Conservation (phyloP, 2,888 invertebrate genomes). For the Epiblema foenella region DNA sequence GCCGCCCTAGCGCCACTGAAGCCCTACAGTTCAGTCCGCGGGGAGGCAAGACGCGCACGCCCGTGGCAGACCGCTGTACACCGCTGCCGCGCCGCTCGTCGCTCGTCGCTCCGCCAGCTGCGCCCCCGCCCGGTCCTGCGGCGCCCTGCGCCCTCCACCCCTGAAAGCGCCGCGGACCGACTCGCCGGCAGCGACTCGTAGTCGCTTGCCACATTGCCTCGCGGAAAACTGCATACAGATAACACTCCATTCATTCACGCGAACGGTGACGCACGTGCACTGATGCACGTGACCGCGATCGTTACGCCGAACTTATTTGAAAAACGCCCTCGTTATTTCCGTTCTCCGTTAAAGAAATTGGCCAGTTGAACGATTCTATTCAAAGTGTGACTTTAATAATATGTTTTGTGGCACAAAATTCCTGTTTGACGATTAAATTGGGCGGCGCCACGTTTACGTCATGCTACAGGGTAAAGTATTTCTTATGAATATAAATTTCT, state of each 20-base stretch:
- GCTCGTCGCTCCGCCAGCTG: slow-evolving; percentile 58
- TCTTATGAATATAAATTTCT: slow-evolving; percentile 37
- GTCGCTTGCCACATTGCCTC: slow-evolving; percentile 39
- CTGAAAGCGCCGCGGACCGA: slow-evolving; percentile 17
- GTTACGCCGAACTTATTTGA: slow-evolving; percentile 17
- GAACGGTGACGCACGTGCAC: slow-evolving; percentile 43
- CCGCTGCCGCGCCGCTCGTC: slow-evolving; percentile 43
- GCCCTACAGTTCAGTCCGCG: slow-evolving; percentile 76
- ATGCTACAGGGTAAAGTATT: slow-evolving; percentile 75
- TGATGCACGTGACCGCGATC: slow-evolving; percentile 43
- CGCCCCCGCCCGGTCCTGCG: slow-evolving; percentile 43
- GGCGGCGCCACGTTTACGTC: slow-evolving; percentile 70
- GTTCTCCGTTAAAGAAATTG: slow-evolving; percentile 50
- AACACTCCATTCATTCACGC: slow-evolving; percentile 36
- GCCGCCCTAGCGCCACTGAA: slow-evolving; percentile 78
- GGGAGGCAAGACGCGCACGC: slow-evolving; percentile 70
- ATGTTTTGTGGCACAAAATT: slow-evolving; percentile 73
- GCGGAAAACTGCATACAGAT: slow-evolving; percentile 42
- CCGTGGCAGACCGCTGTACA: slow-evolving; percentile 42
- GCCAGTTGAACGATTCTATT: slow-evolving; percentile 50
- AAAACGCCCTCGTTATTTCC: slow-evolving; percentile 49
- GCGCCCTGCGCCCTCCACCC: slow-evolving; percentile 44
- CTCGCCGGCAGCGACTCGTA: slow-evolving; percentile 42
- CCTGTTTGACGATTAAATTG: slow-evolving; percentile 75
- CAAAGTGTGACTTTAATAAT: slow-evolving; percentile 67